Evolutionary conservation across 2,888 invertebrate species (phyloP).

Genomic region (Drosophila setosimentum): DNA sequence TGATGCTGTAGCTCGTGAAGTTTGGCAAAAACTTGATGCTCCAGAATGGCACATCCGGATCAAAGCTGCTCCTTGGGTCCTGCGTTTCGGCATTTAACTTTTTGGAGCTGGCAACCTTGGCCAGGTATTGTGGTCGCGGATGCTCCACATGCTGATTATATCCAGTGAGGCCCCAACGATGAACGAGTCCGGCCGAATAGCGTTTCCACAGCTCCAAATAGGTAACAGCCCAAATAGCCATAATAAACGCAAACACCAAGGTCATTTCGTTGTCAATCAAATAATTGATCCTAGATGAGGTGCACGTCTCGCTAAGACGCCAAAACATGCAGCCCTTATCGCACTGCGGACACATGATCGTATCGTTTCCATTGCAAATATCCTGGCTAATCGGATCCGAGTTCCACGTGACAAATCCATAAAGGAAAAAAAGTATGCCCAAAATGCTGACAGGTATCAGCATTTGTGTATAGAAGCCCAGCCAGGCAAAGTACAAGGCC

Average conservation of each 20-base stretch:
- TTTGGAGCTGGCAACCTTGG: conserved; percentile 87
- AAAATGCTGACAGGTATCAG: conserved; percentile 90
- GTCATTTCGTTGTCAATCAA: conserved; percentile 93
- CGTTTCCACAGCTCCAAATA: conserved; percentile 95
- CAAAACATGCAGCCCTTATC: conserved; percentile 91
- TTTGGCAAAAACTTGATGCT: conserved; percentile 90
- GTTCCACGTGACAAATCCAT: conserved; percentile 86
- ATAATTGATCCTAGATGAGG: conserved; percentile 90
- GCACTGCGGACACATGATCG: conserved; percentile 94
- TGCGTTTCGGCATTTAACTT: conserved; percentile 42
- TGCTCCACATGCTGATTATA: conserved; percentile 91
- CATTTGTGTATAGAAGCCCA: conserved; percentile 94
- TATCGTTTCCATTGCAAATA: conserved; percentile 86
- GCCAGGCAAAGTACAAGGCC: conserved; percentile 93
- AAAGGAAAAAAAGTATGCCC: conserved; percentile 89
- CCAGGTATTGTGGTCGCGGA: conserved; percentile 91
- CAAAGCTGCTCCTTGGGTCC: conserved; percentile 83
- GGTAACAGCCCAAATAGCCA: conserved; percentile 92
- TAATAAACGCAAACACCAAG: conserved; percentile 91
- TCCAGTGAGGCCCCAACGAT: conserved; percentile 92
- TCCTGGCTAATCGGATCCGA: conserved; percentile 86
- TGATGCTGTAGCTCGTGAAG: conserved; percentile 89
- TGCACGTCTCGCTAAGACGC: conserved; percentile 90
- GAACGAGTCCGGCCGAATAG: conserved; percentile 91
- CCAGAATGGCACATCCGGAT: conserved; percentile 92